phyloP scores from a whole-genome alignment of 2,888 invertebrate species.

The Conchocele bisecta region DNA sequence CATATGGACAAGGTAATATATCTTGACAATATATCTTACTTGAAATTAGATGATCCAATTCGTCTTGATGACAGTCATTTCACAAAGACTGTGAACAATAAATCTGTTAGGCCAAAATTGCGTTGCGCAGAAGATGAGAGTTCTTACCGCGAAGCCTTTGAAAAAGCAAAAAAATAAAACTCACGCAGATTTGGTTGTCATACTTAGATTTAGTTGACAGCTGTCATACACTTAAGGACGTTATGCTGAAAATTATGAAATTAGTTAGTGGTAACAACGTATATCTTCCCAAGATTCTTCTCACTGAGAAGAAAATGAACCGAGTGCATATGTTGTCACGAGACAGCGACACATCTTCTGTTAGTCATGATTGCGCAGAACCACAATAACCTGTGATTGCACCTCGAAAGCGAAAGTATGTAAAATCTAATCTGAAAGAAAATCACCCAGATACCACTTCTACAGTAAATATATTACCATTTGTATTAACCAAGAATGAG shows the following conservation, averaged over 20 bases:
- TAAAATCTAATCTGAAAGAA: background rate
- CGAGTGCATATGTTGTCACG: too few species aligned
- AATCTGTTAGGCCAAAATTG: background rate
- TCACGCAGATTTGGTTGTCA: background rate
- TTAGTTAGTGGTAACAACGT: constrained; percentile 7
- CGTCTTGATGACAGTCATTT: background rate
- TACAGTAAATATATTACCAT: background rate
- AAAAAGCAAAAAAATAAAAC: constrained; percentile 7
- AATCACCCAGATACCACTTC: background rate
- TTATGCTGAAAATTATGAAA: constrained; percentile 11
- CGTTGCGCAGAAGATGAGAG: background rate
- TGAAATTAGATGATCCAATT: background rate
- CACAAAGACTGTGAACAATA: background rate
- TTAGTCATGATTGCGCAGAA: too few species aligned
- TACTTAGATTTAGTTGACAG: constrained; percentile 1
- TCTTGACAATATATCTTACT: background rate
- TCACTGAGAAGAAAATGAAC: background rate
- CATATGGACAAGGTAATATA: constrained; percentile 7
- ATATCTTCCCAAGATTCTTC: background rate
- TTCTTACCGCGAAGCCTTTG: background rate
- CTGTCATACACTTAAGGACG: constrained; percentile 16
- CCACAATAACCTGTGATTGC: too few species aligned
- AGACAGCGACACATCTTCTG: too few species aligned
- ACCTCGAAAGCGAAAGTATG: background rate
- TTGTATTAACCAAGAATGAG: background rate